Percentiles rank a stretch among this genome's conserved stretches.
Evolutionary conservation across 1,140 invertebrate species (phyloP).

Genomic region (Bombus soroeensis): DNA sequence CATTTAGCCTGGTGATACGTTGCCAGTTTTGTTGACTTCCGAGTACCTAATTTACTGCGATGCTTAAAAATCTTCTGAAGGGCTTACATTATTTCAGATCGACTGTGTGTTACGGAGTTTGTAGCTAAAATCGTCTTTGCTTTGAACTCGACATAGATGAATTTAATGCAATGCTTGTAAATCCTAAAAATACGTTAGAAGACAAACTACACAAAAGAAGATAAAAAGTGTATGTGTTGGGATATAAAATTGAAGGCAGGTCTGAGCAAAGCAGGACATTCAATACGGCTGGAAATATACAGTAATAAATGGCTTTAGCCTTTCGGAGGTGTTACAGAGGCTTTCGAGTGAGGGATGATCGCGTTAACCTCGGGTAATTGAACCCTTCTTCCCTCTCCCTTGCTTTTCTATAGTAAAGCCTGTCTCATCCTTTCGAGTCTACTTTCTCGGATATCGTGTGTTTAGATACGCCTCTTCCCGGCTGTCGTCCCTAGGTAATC

Average conservation of each 20-base stretch:
- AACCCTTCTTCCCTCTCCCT: constrained; percentile 58
- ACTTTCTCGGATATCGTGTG: constrained; percentile 3
- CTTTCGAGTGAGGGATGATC: constrained; percentile 70
- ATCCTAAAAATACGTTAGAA: too few species aligned
- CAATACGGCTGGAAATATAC: constrained; percentile 28
- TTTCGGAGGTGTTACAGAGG: constrained; percentile 52
- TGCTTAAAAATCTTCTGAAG: not conserved
- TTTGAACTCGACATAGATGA: too few species aligned
- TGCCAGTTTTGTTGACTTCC: not conserved
- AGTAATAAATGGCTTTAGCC: constrained; percentile 38
- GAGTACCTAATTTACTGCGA: not conserved
- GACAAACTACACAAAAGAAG: not conserved
- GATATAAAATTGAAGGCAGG: not conserved
- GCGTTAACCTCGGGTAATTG: constrained; percentile 76
- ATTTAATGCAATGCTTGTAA: too few species aligned
- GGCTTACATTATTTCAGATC: not conserved
- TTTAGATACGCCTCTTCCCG: not conserved
- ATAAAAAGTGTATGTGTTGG: not conserved
- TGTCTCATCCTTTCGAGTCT: constrained; percentile 13
- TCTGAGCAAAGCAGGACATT: constrained; percentile 2
- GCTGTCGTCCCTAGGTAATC: not conserved
- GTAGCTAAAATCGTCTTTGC: not conserved
- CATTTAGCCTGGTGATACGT: not conserved
- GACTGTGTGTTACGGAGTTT: not conserved
- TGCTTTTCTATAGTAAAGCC: not conserved